Evolutionary conservation across 2,888 invertebrate genomes (phyloP).

Genomic region (Hypsopygia costalis): DNA sequence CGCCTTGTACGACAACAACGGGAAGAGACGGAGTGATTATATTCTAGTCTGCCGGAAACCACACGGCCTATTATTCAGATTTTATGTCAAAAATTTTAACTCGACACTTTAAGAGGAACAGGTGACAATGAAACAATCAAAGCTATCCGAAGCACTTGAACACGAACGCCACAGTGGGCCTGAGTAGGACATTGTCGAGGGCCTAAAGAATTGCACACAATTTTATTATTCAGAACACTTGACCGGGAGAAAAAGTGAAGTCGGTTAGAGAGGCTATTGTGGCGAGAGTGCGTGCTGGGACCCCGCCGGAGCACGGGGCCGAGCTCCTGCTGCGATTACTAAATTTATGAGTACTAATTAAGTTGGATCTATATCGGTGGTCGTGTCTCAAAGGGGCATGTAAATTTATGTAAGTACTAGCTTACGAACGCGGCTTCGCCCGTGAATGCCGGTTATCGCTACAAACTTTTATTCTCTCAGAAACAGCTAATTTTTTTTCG

Average conservation of each 20-base stretch:
- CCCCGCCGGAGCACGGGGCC: constrained; percentile 43
- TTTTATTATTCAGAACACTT: constrained; percentile 54
- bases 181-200: constrained; percentile 39
- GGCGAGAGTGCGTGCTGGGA: constrained; percentile 44
- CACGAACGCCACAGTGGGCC: constrained; percentile 44
- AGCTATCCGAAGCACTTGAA: constrained; percentile 42
- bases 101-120: constrained; percentile 32
- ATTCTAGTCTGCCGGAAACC: too few species aligned
- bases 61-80: too few species aligned
- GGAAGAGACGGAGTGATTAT: too few species aligned
- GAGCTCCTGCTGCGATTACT: constrained; percentile 27
- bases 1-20: too few species aligned
- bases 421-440: too few species aligned
- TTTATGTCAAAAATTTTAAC: constrained; percentile 13
- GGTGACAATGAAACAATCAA: constrained; percentile 51
- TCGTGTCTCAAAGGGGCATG: too few species aligned
- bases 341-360: constrained; percentile 41
- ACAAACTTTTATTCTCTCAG: too few species aligned
- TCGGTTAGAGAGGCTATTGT: constrained; percentile 48
- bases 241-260: constrained; percentile 50
- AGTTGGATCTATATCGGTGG: constrained; percentile 12
- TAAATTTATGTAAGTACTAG: too few species aligned
- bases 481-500: too few species aligned
- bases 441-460: too few species aligned
- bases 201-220: constrained; percentile 44